phyloP scores from a whole-genome alignment of 2,888 invertebrate genomes.

The Allacma fusca region DNA sequence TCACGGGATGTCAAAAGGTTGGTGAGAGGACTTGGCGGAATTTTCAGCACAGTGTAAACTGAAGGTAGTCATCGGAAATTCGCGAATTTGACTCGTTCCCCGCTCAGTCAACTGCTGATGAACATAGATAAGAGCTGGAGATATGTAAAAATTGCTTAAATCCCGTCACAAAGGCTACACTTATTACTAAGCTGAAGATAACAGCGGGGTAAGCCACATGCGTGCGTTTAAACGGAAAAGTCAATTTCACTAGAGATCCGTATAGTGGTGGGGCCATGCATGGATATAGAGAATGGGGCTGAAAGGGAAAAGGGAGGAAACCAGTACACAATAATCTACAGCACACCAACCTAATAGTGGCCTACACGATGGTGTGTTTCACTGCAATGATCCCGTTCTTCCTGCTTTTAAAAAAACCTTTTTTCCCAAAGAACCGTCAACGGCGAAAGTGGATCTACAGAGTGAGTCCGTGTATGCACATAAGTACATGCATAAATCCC shows the following conservation, averaged over 20 bases:
- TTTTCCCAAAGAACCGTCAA: neutral
- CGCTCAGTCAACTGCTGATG: neutral
- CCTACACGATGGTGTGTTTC: constrained; percentile 10
- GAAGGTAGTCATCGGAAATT: neutral
- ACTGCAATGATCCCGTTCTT: constrained; percentile 11
- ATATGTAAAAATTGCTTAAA: neutral
- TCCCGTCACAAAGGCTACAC: neutral
- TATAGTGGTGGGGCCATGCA: too few relatives aligned
- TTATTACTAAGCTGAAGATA: too few relatives aligned
- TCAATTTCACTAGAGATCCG: too few relatives aligned
- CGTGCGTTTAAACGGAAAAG: too few relatives aligned
- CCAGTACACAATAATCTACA: too few relatives aligned
- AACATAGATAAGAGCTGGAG: neutral
- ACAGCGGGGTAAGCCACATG: too few relatives aligned
- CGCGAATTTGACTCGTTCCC: neutral
- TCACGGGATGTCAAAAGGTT: too few relatives aligned
- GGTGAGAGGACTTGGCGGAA: neutral
- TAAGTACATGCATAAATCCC: too few relatives aligned
- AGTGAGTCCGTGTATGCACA: neutral
- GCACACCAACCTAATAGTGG: neutral
- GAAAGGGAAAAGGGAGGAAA: too few relatives aligned
- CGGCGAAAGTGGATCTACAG: neutral
- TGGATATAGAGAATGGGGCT: too few relatives aligned
- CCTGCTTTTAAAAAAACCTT: neutral
- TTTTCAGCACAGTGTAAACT: too few relatives aligned